These are phyloP conservation scores for Brienomyrus longianalis DNA, from an alignment of 2,113 vertebrate genomes.

Conservation along the genomic window DNA sequence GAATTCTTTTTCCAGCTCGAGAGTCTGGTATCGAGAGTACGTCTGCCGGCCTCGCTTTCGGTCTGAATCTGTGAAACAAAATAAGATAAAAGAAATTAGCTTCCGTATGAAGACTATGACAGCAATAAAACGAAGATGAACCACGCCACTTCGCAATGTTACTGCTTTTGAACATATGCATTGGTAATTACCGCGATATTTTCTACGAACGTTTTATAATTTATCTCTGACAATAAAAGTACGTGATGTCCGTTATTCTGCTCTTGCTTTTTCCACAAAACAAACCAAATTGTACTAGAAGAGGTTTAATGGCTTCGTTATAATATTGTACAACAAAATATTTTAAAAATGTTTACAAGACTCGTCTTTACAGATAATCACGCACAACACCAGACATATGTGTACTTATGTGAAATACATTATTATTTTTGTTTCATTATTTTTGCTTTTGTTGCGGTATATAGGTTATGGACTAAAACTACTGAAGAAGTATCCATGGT, in stretches of 20 bases:
- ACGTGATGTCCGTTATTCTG: background rate
- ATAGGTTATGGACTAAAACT: no score
- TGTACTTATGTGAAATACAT: no score
- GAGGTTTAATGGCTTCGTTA: background rate
- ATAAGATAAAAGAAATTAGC: background rate
- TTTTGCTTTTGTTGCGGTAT: no score
- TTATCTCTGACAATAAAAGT: background rate
- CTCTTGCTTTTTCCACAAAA: background rate
- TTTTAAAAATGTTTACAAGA: background rate
- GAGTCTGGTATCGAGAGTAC: constrained; percentile 83
- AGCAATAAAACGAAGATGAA: background rate
- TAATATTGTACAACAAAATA: background rate
- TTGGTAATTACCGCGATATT: background rate
- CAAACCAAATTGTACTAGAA: background rate
- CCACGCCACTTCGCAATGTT: background rate
- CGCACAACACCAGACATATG: background rate
- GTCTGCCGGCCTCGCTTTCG: constrained; percentile 82
- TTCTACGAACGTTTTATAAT: background rate
- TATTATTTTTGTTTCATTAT: no score
- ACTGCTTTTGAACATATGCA: background rate
- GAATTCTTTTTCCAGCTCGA: constrained; percentile 89
- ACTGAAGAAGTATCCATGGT: no score
- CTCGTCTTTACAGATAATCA: background rate
- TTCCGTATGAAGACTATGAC: constrained; percentile 20
- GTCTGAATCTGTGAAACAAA: constrained; percentile 64